Base-by-base conservation (phyloP, 2,113 vertebrate species). In the Vireo altiloquus region DNA sequence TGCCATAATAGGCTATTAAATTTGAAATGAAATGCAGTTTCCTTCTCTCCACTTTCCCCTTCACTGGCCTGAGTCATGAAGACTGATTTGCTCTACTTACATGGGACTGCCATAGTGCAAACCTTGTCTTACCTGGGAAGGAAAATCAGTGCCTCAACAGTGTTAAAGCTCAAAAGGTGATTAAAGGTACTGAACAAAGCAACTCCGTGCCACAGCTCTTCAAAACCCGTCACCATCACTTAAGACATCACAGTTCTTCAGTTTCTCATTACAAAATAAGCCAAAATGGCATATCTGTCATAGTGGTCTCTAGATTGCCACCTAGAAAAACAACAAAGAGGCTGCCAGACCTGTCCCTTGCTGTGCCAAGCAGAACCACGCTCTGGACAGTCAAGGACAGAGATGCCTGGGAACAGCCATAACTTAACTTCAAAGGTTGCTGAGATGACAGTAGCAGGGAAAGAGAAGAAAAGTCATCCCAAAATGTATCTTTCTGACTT, bases 321-420 rank as follows among this genome's bases (percentile, higher is more conserved):
- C 30, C 33, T 27, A 56, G 25, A 46, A 30, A 65, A 79, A 57
- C 23, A 57, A 37, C 15, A 61, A 83, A 21, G 40, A 64, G 25
- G 40, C 24, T 61, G 57, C 27, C 50, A 69, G 30, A 77, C 16
- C 11, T 6, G 3, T 28, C 13, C 8, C 33, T 78, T 46, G 31
- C 47, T 23, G 35, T 7, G 6, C 21, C 24, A 35, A 21, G 56
- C 42, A 86, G 23, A 88, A 25, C 17, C 6, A 21, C 0, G 2
- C 9, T 23, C 31, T 0, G 2, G 50, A 25, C 1, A 3, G n/a
- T 20, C 2, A 2, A 86, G 46, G n/a, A 80, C 46, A 81, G 21
- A 52, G 53, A 30, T 4, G 8, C 27, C 47, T 74, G 31, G 15
- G 12, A 83, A 52, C 30, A 54, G 27, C 20, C 39, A 7, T 27